Conservation (phyloP, 2,797 vertebrate genomes). For the Valencia hispanica region DNA sequence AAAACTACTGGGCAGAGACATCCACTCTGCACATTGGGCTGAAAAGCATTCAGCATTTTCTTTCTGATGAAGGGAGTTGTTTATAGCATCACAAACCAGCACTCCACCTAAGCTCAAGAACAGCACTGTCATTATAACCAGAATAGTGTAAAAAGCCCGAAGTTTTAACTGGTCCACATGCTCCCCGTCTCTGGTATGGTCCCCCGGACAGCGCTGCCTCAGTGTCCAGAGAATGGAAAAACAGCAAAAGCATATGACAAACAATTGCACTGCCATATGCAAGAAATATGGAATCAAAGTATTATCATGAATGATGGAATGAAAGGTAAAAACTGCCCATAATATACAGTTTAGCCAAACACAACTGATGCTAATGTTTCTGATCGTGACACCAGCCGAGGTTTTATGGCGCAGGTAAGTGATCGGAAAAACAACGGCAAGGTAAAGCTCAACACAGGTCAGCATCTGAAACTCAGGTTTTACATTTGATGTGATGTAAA, state of each 20-base stretch:
- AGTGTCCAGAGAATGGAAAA: conserved; percentile 20
- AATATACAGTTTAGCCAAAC: not conserved
- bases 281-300: not conserved
- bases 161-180: conserved; percentile 4
- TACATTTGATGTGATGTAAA: not conserved
- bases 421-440: conserved; percentile 24
- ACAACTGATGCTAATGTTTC: not conserved
- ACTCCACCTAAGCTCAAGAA: not conserved
- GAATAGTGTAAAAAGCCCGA: not conserved
- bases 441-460: conserved; percentile 13
- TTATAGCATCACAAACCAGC: not conserved
- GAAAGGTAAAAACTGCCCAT: fast-evolving
- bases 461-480: not conserved
- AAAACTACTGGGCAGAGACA: conserved; percentile 2
- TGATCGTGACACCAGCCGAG: not conserved
- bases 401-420: conserved; percentile 4
- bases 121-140: not conserved
- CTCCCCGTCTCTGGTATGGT: not conserved
- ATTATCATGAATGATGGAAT: fast-evolving
- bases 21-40: not conserved
- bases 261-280: fast-evolving
- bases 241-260: conserved; percentile 4
- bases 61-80: not conserved
- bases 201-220: not conserved
- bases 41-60: not conserved